Percentiles rank a stretch among this genome's conserved stretches.
Conservation (phyloP, 2,797 vertebrate genomes). For the Hirundo rustica region DNA sequence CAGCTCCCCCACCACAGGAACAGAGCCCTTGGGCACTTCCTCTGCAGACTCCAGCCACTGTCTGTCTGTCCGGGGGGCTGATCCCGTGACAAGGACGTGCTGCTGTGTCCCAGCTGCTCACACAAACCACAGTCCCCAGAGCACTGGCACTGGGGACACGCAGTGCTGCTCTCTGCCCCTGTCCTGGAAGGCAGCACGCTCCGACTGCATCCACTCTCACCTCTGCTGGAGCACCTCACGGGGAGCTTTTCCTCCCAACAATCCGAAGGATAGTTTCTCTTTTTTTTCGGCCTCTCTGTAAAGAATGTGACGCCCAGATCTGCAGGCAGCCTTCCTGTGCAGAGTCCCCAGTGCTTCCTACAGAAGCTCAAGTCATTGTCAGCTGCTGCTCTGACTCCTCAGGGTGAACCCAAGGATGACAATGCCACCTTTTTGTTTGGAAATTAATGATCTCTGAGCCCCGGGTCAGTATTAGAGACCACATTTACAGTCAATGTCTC, state of each 20-base stretch:
- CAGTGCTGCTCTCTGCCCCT: background rate
- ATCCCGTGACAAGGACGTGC: background rate
- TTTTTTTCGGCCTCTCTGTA: background rate
- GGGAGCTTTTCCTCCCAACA: background rate
- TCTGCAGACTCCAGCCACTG: background rate
- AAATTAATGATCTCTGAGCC: background rate
- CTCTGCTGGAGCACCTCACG: background rate
- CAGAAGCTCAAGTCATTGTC: background rate
- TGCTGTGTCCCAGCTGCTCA: background rate
- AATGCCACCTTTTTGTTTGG: background rate
- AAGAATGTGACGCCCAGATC: background rate
- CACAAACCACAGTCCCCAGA: background rate
- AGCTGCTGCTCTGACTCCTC: background rate
- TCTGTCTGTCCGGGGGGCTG: background rate
- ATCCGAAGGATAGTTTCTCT: background rate
- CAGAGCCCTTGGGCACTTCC: background rate
- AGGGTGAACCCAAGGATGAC: background rate
- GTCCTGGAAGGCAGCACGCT: rapidly evolving
- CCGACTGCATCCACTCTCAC: rapidly evolving
- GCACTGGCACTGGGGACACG: background rate
- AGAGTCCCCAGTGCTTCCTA: background rate
- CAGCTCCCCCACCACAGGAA: background rate
- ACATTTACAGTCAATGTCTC: background rate
- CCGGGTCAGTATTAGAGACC: background rate
- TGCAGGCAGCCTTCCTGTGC: background rate